These are phyloP conservation scores for Cossypha dichroa DNA, from an alignment of 2,797 vertebrate genomes.

Conservation along the genomic window DNA sequence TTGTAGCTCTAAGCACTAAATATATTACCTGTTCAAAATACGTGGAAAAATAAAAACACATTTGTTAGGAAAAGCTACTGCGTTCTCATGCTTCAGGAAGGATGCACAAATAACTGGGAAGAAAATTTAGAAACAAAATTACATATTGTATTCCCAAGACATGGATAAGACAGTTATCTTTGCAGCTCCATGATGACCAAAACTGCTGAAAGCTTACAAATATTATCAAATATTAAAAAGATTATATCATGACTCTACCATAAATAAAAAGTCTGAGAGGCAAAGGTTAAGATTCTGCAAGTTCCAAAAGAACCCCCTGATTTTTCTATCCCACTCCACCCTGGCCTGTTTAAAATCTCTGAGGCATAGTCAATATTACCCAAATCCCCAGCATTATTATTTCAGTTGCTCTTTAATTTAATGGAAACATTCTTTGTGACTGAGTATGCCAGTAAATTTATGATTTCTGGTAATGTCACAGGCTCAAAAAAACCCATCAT, in stretches of 20 bases:
- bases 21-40: neutral
- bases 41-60: neutral
- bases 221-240: neutral
- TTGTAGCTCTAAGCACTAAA: conserved; percentile 6
- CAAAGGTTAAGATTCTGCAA: neutral
- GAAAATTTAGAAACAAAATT: neutral
- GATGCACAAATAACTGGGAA: neutral
- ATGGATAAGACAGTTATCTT: neutral
- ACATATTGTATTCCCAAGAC: neutral
- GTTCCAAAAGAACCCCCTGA: neutral
- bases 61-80: neutral
- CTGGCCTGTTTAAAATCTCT: neutral
- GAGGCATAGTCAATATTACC: neutral
- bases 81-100: neutral
- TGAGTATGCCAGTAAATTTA: neutral
- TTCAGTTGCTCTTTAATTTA: conserved; percentile 14
- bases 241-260: neutral
- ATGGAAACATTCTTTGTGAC: neutral
- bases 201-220: neutral
- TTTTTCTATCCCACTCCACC: neutral
- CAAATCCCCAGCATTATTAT: conserved; percentile 7
- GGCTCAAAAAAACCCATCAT: neutral
- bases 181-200: neutral
- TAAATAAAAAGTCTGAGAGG: neutral
- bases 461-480: neutral